Conservation (phyloP, 2,888 invertebrate genomes). For the Xanthia icteritia region DNA sequence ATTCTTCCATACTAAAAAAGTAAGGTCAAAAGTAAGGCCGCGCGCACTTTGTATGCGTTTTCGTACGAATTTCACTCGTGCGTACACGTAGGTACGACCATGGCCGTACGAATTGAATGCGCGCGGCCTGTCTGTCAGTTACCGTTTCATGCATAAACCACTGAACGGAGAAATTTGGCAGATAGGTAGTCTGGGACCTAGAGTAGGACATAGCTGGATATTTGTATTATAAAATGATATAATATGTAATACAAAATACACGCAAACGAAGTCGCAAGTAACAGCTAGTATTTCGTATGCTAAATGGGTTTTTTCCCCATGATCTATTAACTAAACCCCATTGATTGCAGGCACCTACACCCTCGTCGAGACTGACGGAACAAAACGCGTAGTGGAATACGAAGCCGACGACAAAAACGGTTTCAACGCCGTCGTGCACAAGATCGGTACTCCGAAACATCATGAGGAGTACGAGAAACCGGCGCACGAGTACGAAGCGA, state of each 20-base stretch:
- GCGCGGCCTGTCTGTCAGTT: neutral
- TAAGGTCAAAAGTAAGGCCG: too few species aligned
- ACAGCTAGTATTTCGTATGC: neutral
- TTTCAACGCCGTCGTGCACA: slow-evolving; percentile 91
- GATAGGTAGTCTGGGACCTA: too few species aligned
- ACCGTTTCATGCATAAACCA: neutral
- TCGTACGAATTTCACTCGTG: too few species aligned
- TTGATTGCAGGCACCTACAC: slow-evolving; percentile 88
- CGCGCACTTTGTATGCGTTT: too few species aligned
- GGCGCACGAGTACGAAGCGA: slow-evolving; percentile 64
- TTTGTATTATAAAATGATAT: too few species aligned
- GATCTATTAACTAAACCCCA: neutral
- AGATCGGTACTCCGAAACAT: slow-evolving; percentile 85
- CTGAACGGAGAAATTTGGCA: neutral
- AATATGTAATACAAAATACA: too few species aligned
- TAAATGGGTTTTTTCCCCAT: neutral
- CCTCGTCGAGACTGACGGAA: slow-evolving; percentile 90
- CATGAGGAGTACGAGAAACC: slow-evolving; percentile 73
- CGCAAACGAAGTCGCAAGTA: too few species aligned
- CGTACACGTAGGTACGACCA: too few species aligned
- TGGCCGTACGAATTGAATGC: too few species aligned
- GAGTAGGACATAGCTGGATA: neutral
- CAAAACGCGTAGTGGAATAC: slow-evolving; percentile 91
- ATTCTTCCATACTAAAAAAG: too few species aligned
- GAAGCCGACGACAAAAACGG: slow-evolving; percentile 91